These are phyloP conservation scores for Ormyrus rosae DNA, from an alignment of 2,888 invertebrate species.

Conservation along the genomic window DNA sequence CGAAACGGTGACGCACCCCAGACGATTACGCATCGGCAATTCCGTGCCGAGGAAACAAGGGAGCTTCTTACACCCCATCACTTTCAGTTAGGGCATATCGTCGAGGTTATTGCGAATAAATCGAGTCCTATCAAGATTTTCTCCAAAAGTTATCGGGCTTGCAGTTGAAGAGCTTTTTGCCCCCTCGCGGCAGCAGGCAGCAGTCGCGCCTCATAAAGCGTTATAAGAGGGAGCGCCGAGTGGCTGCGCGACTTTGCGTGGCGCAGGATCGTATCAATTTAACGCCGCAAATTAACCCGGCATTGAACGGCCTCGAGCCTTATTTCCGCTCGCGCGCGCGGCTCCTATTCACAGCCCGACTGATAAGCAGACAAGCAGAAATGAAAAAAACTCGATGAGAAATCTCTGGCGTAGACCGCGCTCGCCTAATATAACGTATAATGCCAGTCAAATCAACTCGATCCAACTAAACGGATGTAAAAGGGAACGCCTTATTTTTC, in stretches of 20 bases:
- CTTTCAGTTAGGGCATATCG: constrained; percentile 46
- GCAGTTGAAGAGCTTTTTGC: constrained; percentile 1
- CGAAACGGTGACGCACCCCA: too few species aligned
- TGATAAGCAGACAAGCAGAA: too few species aligned
- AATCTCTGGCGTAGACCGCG: too few species aligned
- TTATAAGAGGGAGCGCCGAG: constrained; percentile 4
- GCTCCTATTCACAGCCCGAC: constrained; percentile 14
- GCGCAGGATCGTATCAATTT: constrained; percentile 53
- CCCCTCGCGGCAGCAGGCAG: background rate
- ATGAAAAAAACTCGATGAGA: too few species aligned
- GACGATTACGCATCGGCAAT: too few species aligned
- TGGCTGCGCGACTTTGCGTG: constrained; percentile 17
- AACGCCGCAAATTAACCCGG: constrained; percentile 55
- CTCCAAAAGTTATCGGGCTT: constrained; percentile 30
- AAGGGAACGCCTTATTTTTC: too few species aligned
- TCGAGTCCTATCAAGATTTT: constrained; percentile 51
- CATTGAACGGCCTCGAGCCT: constrained; percentile 44
- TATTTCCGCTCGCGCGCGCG: constrained; percentile 44
- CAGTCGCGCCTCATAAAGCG: constrained; percentile 22
- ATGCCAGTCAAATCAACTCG: too few species aligned
- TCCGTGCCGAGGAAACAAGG: too few species aligned
- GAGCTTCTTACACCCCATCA: constrained; percentile 15
- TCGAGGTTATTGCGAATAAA: constrained; percentile 41
- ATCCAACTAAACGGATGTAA: too few species aligned
- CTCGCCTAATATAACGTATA: too few species aligned